These are phyloP conservation scores for Scotopteryx bipunctaria DNA, from an alignment of 2,888 invertebrate genomes.

Conservation along the genomic window DNA sequence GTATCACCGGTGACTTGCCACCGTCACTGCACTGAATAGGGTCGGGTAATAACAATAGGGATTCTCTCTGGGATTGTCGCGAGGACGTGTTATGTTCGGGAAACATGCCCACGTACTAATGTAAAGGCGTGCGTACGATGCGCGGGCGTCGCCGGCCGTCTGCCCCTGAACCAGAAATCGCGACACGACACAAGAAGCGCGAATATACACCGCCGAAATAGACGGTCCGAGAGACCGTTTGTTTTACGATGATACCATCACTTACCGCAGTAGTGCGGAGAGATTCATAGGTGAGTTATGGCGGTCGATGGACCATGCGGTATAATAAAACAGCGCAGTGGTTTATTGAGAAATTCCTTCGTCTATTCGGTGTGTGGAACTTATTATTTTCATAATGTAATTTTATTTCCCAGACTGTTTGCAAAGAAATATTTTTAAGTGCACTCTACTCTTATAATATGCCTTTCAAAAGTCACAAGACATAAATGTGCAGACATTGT, in stretches of 20 bases:
- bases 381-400: too few species aligned
- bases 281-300: background rate
- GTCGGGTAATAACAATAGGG: slow-evolving; percentile 31
- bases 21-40: slow-evolving; percentile 28
- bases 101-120: slow-evolving; percentile 70
- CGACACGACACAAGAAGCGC: slow-evolving; percentile 41
- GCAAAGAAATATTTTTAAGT: too few species aligned
- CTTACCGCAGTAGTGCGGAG: background rate
- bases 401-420: too few species aligned
- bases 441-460: too few species aligned
- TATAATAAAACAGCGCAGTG: background rate
- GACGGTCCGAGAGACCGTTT: slow-evolving; percentile 51
- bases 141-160: slow-evolving; percentile 57
- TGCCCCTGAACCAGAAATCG: slow-evolving; percentile 47
- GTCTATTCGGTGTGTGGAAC: too few species aligned
- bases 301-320: background rate
- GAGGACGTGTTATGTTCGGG: slow-evolving; percentile 58
- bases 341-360: too few species aligned
- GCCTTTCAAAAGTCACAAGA: too few species aligned
- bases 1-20: background rate
- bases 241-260: slow-evolving; percentile 15
- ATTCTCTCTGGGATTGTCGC: slow-evolving; percentile 22
- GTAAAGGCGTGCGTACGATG: slow-evolving; percentile 48
- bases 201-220: slow-evolving; percentile 64
- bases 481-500: slow-evolving; percentile 3